Evolutionary conservation across 2,113 vertebrate genomes (phyloP).

Genomic region (Alces alces): DNA sequence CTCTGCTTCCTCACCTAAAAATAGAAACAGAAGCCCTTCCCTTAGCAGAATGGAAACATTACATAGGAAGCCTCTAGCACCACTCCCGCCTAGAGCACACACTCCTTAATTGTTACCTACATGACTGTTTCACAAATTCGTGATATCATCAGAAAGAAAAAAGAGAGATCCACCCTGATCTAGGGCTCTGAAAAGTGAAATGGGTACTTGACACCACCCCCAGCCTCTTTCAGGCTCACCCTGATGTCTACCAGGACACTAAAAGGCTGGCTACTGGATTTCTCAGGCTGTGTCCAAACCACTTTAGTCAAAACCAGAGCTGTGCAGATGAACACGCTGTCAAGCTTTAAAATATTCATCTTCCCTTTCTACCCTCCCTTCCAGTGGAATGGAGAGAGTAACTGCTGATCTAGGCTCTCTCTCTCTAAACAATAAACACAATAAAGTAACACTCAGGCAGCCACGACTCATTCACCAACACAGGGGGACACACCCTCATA

Average conservation of each 20-base stretch:
- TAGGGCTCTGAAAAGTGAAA: neutral
- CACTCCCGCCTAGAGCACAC: neutral
- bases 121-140: neutral
- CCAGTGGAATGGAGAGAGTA: neutral
- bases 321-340: neutral
- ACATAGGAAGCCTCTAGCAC: rapidly evolving
- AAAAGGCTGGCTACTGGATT: neutral
- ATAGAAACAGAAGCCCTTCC: neutral
- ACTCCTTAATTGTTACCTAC: neutral
- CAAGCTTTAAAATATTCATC: slow-evolving; percentile 17
- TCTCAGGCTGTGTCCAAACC: neutral
- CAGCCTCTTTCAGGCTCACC: neutral
- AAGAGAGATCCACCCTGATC: neutral
- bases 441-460: neutral
- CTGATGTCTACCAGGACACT: neutral
- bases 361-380: neutral
- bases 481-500: neutral
- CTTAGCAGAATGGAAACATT: neutral
- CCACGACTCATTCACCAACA: neutral
- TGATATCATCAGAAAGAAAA: neutral
- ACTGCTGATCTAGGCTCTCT: neutral
- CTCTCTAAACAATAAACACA: neutral
- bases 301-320: neutral
- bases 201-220: neutral
- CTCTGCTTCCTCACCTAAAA: slow-evolving; percentile 56